Percentiles rank a stretch among this genome's conserved stretches.
These are phyloP conservation scores for Sitta carolinensis DNA, from an alignment of 2,797 vertebrate genomes.

Conservation along the genomic window DNA sequence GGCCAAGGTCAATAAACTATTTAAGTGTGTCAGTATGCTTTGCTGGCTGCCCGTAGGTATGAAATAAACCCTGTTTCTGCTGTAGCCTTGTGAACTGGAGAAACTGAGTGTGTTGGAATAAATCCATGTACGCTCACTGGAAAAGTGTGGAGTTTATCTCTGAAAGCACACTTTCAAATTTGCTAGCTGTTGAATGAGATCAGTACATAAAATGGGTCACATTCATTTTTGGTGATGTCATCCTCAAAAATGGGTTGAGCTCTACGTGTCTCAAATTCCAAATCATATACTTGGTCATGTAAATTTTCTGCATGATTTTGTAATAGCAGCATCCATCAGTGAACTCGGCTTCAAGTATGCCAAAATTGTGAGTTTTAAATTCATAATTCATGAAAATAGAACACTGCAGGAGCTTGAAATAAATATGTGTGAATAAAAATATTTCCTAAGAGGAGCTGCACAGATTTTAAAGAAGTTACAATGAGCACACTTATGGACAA, in stretches of 20 bases:
- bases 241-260: background rate
- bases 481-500: background rate
- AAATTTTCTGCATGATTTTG: background rate
- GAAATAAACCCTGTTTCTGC: constrained; percentile 42
- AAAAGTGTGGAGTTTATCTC: constrained; percentile 42
- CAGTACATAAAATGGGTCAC: background rate
- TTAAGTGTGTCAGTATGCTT: constrained; percentile 60
- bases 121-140: background rate
- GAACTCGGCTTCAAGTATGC: background rate
- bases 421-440: background rate
- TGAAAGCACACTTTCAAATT: constrained; percentile 15
- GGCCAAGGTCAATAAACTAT: constrained; percentile 67
- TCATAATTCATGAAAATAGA: constrained; percentile 9
- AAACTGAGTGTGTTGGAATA: constrained; percentile 9
- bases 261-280: constrained; percentile 45
- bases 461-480: background rate
- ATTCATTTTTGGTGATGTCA: background rate
- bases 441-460: background rate
- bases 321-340: background rate
- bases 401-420: background rate
- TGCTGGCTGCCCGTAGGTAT: constrained; percentile 43
- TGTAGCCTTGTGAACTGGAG: constrained; percentile 6
- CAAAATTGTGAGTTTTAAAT: background rate
- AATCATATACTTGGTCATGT: background rate
- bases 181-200: constrained; percentile 26